These are phyloP conservation scores for Chrysomela aeneicollis DNA, from an alignment of 2,888 invertebrate species.

Conservation along the genomic window DNA sequence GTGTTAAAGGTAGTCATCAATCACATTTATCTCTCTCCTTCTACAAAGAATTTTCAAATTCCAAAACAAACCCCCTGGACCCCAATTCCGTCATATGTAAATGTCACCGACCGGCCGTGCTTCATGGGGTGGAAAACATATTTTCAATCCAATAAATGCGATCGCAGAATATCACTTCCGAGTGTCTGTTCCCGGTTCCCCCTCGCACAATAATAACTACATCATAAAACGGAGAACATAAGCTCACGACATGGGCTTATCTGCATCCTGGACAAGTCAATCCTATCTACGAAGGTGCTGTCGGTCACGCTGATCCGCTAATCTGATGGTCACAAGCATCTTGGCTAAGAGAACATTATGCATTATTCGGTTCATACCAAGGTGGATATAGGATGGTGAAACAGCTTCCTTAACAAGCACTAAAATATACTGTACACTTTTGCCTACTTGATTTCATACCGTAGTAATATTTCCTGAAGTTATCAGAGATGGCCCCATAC, in stretches of 20 bases:
- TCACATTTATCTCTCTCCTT: neutral
- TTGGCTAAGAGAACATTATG: too few relatives aligned
- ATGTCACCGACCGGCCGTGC: constrained; percentile 33
- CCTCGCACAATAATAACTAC: constrained; percentile 46
- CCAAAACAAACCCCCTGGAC: neutral
- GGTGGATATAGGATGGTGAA: too few relatives aligned
- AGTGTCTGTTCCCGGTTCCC: constrained; percentile 36
- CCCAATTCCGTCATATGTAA: constrained; percentile 40
- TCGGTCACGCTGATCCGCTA: neutral
- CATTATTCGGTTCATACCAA: too few relatives aligned
- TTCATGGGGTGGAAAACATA: constrained; percentile 40
- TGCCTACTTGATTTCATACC: too few relatives aligned
- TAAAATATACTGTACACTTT: too few relatives aligned
- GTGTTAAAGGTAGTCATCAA: too few relatives aligned
- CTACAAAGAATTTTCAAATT: constrained; percentile 8
- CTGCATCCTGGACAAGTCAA: constrained; percentile 46
- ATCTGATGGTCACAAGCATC: neutral
- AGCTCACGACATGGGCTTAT: constrained; percentile 28
- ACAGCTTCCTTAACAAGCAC: too few relatives aligned
- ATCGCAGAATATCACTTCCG: constrained; percentile 42
- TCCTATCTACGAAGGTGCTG: constrained; percentile 40
- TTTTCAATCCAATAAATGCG: constrained; percentile 43
- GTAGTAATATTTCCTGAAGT: too few relatives aligned
- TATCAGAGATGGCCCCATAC: too few relatives aligned
- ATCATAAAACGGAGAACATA: constrained; percentile 36